phyloP scores from a whole-genome alignment of 2,113 vertebrate genomes.

The Brevimyrus niger region DNA sequence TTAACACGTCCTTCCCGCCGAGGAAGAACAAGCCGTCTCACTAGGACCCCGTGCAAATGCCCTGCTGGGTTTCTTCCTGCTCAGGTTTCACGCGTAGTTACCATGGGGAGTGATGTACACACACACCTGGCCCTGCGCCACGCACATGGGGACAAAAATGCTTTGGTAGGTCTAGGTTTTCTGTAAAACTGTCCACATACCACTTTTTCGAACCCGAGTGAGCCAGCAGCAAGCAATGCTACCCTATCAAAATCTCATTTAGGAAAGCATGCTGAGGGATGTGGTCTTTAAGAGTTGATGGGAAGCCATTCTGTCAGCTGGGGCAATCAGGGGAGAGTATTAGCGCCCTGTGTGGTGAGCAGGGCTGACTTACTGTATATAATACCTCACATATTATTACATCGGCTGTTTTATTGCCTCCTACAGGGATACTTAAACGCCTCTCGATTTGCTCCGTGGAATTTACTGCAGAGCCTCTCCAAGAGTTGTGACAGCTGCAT shows the following conservation, averaged over 20 bases:
- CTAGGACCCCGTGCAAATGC: not conserved
- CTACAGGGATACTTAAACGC: not conserved
- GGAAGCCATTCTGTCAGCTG: conserved; percentile 1
- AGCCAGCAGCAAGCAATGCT: not conserved
- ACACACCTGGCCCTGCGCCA: too few relatives aligned
- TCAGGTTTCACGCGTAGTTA: not conserved
- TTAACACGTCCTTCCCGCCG: conserved; percentile 17
- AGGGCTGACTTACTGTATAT: not conserved
- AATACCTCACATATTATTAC: conserved; percentile 4
- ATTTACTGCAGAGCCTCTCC: not conserved
- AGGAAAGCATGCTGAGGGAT: not conserved
- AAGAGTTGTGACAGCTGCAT: not conserved
- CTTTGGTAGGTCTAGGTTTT: not conserved
- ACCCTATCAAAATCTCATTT: conserved; percentile 1
- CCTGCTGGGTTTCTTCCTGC: not conserved
- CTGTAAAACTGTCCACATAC: not conserved
- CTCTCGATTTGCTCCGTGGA: not conserved
- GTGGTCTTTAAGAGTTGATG: conserved; percentile 1
- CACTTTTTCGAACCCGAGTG: not conserved
- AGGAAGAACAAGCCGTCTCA: conserved; percentile 2
- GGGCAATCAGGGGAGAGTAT: not conserved
- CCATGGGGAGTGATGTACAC: not conserved
- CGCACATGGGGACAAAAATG: not conserved
- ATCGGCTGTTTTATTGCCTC: not conserved
- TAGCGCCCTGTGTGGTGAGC: not conserved